These are phyloP conservation scores for Syritta pipiens DNA, from an alignment of 2,888 invertebrate species.

Conservation along the genomic window DNA sequence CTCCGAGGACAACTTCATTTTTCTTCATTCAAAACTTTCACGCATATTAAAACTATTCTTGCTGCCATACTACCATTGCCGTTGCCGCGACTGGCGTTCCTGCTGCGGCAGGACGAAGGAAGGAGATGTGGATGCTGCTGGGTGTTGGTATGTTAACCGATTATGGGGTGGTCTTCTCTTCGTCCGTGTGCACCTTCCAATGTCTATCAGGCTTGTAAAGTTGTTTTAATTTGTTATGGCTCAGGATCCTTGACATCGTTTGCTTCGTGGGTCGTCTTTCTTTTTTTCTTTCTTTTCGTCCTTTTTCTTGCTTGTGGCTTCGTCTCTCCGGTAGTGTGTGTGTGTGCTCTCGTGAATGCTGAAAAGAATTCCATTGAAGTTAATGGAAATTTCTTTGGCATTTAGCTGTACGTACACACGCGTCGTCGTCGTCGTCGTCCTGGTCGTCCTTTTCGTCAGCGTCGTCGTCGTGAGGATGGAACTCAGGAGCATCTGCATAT, in stretches of 20 bases:
- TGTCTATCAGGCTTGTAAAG: conserved; percentile 69
- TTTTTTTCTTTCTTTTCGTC: conserved; percentile 1
- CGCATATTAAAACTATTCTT: conserved; percentile 67
- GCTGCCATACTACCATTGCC: conserved; percentile 13
- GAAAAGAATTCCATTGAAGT: conserved; percentile 64
- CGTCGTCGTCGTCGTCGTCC: not conserved
- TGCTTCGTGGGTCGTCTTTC: conserved; percentile 15
- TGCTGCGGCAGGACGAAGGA: no score
- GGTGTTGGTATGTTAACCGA: conserved; percentile 40
- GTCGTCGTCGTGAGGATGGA: not conserved
- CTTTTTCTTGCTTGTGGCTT: conserved; percentile 30
- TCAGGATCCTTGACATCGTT: conserved; percentile 64
- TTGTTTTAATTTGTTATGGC: conserved; percentile 69
- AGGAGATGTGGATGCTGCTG: no score
- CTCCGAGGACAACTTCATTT: conserved; percentile 66
- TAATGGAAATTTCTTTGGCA: conserved; percentile 69
- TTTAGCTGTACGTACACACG: conserved; percentile 47
- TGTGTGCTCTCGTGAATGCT: conserved; percentile 48
- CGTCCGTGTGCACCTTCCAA: conserved; percentile 36
- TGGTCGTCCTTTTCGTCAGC: not conserved
- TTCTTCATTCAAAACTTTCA: conserved; percentile 69
- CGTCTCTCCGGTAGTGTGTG: not conserved
- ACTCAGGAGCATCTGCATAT: conserved; percentile 43
- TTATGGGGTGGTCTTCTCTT: conserved; percentile 30
- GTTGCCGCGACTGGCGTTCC: not conserved